A percentile compares a stretch with the other conserved stretches of the same genome.
Evolutionary conservation across 2,113 vertebrate genomes (phyloP).

Genomic region (Rhinopithecus roxellana): DNA sequence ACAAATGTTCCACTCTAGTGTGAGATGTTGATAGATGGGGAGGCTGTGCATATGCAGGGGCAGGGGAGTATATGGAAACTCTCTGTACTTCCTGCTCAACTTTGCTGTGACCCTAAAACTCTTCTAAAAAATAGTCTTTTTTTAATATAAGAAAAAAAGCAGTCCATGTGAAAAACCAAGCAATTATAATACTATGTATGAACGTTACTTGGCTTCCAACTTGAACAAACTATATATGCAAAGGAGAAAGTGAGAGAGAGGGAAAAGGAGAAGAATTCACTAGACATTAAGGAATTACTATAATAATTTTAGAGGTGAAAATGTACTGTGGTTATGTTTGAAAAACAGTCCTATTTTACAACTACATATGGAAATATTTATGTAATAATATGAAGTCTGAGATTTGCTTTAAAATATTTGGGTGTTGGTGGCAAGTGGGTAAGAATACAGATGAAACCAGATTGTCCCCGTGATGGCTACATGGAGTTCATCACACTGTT

Average conservation of each 20-base stretch:
- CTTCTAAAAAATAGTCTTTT: neutral
- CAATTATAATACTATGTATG: neutral
- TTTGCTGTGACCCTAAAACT: neutral
- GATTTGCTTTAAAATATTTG: neutral
- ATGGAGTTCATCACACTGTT: neutral
- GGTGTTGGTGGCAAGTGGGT: neutral
- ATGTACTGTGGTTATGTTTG: neutral
- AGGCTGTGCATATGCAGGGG: neutral
- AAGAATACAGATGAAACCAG: neutral
- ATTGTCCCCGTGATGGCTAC: neutral
- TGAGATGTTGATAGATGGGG: neutral
- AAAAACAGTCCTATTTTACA: neutral
- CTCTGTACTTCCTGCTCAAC: neutral
- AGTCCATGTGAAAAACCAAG: neutral
- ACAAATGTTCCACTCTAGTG: neutral
- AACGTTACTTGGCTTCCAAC: neutral
- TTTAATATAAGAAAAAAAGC: neutral
- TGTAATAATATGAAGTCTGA: neutral
- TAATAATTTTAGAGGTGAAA: neutral
- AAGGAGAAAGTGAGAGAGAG: no score
- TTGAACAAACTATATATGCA: neutral
- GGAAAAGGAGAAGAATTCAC: neutral
- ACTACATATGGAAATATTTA: neutral
- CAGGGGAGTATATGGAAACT: neutral
- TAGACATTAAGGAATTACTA: neutral